phyloP scores from a whole-genome alignment of 2,113 vertebrate genomes.

The Cyprinodon tularosa region DNA sequence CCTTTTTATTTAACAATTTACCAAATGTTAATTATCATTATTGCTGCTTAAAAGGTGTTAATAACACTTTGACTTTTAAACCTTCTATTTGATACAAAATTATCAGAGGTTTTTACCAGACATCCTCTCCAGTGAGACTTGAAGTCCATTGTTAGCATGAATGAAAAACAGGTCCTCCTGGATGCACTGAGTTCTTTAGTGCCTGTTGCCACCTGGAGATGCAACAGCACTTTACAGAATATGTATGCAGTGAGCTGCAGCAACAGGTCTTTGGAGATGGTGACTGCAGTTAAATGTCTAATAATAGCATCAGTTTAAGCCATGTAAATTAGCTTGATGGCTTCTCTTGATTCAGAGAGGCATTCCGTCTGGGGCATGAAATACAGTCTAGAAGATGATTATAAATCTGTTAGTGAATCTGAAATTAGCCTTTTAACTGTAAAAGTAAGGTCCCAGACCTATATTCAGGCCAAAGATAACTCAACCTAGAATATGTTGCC shows the following conservation, averaged over 20 bases:
- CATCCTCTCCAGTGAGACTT: neutral
- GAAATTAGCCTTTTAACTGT: neutral
- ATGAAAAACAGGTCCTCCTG: neutral
- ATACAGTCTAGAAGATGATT: neutral
- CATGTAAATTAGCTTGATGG: conserved; percentile 55
- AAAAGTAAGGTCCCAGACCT: neutral
- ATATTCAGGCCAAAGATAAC: neutral
- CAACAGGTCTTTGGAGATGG: conserved; percentile 63
- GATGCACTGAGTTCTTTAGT: conserved; percentile 32
- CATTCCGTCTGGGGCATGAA: neutral
- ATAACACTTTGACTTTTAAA: neutral
- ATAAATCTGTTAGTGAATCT: neutral
- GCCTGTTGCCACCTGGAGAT: conserved; percentile 5
- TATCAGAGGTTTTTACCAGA: neutral
- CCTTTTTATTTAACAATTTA: neutral
- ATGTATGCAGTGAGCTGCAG: conserved; percentile 49
- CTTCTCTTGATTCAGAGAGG: conserved; percentile 5
- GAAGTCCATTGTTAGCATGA: neutral
- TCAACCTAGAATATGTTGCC: neutral
- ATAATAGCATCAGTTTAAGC: conserved; percentile 64
- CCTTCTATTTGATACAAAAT: neutral
- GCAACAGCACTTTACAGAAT: neutral
- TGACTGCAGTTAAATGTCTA: conserved; percentile 54
- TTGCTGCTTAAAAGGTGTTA: too few relatives aligned
- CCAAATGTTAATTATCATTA: neutral